Percentiles rank a stretch among this genome's conserved stretches.
Evolutionary conservation across 2,113 vertebrate species (phyloP).

Genomic region (Psittacara wagleri): DNA sequence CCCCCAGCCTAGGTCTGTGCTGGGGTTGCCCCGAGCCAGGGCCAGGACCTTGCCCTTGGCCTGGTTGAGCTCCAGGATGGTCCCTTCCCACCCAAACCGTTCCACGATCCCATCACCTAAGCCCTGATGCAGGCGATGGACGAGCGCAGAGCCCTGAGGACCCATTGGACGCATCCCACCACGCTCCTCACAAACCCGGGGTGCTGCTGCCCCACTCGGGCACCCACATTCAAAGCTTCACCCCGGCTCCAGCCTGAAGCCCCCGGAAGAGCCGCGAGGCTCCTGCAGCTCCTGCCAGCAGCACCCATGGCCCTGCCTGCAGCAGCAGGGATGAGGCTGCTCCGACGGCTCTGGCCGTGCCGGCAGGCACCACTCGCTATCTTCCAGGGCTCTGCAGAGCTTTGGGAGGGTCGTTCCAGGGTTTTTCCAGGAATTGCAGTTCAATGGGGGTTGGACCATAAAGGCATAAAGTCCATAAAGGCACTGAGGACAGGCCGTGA

Average conservation of each 20-base stretch:
- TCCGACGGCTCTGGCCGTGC: fast-evolving
- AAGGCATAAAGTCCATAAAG: no score
- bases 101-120: no score
- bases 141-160: background rate
- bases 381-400: background rate
- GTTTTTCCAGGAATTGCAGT: conserved; percentile 1
- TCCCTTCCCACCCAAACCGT: background rate
- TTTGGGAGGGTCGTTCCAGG: background rate
- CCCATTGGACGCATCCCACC: fast-evolving
- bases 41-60: no score
- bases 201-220: fast-evolving
- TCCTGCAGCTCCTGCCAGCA: background rate
- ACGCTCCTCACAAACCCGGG: background rate
- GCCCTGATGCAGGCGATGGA: background rate
- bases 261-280: fast-evolving
- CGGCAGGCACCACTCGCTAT: background rate
- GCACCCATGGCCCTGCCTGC: background rate
- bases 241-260: no score
- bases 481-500: background rate
- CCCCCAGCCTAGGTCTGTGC: no score
- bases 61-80: background rate
- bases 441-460: background rate
- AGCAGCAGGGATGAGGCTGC: background rate
- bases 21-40: no score
- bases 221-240: background rate